Evolutionary conservation across 2,797 vertebrate genomes (phyloP).

Genomic region (Bovichtus variegatus): DNA sequence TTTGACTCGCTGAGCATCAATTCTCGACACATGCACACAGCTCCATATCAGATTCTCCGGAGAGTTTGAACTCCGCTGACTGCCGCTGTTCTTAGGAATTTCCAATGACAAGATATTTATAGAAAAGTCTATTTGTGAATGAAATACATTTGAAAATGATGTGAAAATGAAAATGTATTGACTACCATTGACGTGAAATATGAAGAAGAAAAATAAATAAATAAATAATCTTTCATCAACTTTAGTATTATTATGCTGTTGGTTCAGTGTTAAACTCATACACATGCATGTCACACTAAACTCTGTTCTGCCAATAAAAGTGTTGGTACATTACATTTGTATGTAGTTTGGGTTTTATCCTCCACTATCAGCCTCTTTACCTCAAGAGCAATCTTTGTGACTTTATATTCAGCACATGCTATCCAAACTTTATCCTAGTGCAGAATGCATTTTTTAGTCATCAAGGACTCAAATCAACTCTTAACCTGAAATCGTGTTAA

Average conservation of each 20-base stretch:
- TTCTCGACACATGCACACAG: background rate
- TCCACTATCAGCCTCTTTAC: constrained; percentile 11
- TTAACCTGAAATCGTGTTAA: constrained; percentile 5
- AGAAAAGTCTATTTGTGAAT: no score
- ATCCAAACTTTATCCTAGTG: constrained; percentile 29
- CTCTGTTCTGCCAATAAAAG: constrained; percentile 30
- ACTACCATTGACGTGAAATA: no score
- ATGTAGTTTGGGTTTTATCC: background rate
- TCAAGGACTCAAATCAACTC: background rate
- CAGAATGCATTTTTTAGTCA: constrained; percentile 19
- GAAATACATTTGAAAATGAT: no score
- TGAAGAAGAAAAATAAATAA: no score
- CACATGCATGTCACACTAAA: no score
- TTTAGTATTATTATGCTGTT: no score
- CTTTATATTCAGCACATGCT: constrained; percentile 32
- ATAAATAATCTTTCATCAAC: no score
- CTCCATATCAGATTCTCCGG: background rate
- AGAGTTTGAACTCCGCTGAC: no score
- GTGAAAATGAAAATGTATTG: no score
- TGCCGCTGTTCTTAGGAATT: no score
- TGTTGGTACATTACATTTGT: constrained; percentile 5
- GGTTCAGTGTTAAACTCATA: no score
- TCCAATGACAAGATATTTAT: no score
- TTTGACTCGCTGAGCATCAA: background rate
- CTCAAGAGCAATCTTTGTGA: constrained; percentile 45